A percentile compares a stretch with the other conserved stretches of the same genome.
phyloP scores from a whole-genome alignment of 2,888 invertebrate species.

The Watsonalla cultraria region DNA sequence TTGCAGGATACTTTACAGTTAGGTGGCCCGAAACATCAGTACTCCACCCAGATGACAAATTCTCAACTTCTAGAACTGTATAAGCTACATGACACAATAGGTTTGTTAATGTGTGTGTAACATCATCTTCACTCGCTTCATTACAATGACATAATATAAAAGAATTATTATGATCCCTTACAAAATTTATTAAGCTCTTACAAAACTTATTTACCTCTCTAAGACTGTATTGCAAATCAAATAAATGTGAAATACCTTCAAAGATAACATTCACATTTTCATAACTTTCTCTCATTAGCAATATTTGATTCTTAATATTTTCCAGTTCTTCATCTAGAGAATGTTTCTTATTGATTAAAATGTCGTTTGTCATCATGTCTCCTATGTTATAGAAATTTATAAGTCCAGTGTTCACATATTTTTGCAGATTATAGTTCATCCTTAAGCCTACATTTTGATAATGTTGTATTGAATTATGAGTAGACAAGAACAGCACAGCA shows the following conservation, averaged over 20 bases:
- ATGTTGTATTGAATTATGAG: constrained; percentile 85
- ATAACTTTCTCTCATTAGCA: constrained; percentile 46
- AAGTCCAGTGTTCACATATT: constrained; percentile 52
- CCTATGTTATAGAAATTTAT: constrained; percentile 52
- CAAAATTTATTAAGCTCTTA: constrained; percentile 60
- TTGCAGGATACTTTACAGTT: constrained; percentile 68
- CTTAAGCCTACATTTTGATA: constrained; percentile 86
- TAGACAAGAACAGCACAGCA: constrained; percentile 80
- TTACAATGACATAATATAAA: constrained; percentile 78
- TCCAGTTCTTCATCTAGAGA: constrained; percentile 57
- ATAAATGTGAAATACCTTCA: constrained; percentile 85
- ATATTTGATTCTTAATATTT: constrained; percentile 57
- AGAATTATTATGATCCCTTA: constrained; percentile 43
- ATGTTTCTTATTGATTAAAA: constrained; percentile 34
- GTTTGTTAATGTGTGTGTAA: constrained; percentile 78
- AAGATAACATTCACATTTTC: constrained; percentile 79
- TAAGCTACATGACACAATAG: constrained; percentile 81
- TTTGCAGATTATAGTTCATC: constrained; percentile 84
- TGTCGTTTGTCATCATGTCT: constrained; percentile 34
- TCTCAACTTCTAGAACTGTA: constrained; percentile 80
- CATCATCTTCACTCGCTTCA: constrained; percentile 76
- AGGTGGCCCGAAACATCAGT: constrained; percentile 85
- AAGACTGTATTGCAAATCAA: constrained; percentile 80
- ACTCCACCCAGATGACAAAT: constrained; percentile 85
- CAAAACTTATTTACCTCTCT: constrained; percentile 72